Evolutionary conservation across 2,888 invertebrate genomes (phyloP), one percentile per base, ranked within the genome.

Genomic region (Parelbella ahira): DNA sequence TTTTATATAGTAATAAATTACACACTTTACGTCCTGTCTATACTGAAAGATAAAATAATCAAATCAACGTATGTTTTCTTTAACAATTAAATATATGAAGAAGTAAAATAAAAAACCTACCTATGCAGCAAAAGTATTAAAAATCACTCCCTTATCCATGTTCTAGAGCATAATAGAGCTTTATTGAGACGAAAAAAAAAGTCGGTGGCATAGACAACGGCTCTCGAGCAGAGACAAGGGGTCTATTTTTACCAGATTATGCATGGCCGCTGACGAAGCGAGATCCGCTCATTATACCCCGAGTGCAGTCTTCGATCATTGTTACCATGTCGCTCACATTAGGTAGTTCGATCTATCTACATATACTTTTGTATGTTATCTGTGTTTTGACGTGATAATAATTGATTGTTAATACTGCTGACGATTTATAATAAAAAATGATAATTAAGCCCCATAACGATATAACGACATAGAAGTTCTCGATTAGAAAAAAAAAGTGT

Each of bases 241-340:
- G 62, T 70, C 74, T 78, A 81, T 79, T 81, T 83, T 78, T 81
- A 79, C 68, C 69, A 70, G 72, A 81, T 81, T 80, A 82, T 80
- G 77, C 81, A 73, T 60, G 65, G 64, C 55, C 62, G 58, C 67
- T 68, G 60, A 56, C 60, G 54, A 44, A 47, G 57, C 59, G 51
- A 49, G 54, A 30, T 21, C 18, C 12, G 19, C 39, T 39, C 39
- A 39, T 39, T 39, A 39, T 41, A 4, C 29, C 44, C 50, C 48
- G 24, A 18, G 8, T 11, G 25, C 30, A 13, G 12, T 29, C 20
- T 20, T 30, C 41, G 25, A 24, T 32, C 39, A 32, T 38, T 38
- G 25, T 41, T 41, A 33, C 36, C 13, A 28, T 28, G 11, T n/a
- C 10, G 25, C 28, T 28, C 13, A 28, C 7, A n/a, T 25, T 12